Conservation (phyloP, 2,888 invertebrate genomes). For the Andrena bicolor region DNA sequence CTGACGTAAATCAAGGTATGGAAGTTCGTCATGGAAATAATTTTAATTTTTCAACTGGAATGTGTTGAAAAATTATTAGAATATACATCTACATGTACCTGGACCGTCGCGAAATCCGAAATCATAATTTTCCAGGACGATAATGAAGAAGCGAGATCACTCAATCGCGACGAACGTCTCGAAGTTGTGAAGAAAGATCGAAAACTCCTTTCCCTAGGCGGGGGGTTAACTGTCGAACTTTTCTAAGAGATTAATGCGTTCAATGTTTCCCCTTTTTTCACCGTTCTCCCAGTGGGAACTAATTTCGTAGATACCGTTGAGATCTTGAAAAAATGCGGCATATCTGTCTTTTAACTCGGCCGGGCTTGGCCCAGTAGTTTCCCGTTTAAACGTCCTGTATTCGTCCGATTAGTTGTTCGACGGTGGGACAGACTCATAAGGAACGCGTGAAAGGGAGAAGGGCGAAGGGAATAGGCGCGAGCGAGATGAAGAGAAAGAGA, state of each 20-base stretch:
- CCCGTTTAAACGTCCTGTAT: constrained; percentile 56
- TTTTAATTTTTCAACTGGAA: background rate
- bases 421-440: constrained; percentile 53
- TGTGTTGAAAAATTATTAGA: background rate
- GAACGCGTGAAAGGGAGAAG: constrained; percentile 46
- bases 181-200: constrained; percentile 69
- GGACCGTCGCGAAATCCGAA: constrained; percentile 10
- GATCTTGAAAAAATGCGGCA: constrained; percentile 61
- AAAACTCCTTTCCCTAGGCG: constrained; percentile 60
- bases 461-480: constrained; percentile 5
- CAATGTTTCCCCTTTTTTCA: constrained; percentile 26
- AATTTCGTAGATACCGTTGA: constrained; percentile 67
- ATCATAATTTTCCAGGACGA: constrained; percentile 25
- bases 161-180: constrained; percentile 59
- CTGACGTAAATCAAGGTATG: no score
- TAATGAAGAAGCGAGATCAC: constrained; percentile 67
- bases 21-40: no score
- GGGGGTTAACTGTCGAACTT: constrained; percentile 71
- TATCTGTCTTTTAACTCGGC: constrained; percentile 53
- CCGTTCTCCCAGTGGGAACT: constrained; percentile 51
- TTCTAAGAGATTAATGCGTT: constrained; percentile 67
- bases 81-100: background rate
- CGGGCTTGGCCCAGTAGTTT: constrained; percentile 9
- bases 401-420: constrained; percentile 49
- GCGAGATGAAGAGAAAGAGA: constrained; percentile 8